Evolutionary conservation across 2,888 invertebrate species (phyloP).

Genomic region (Eustalomyia histrio): DNA sequence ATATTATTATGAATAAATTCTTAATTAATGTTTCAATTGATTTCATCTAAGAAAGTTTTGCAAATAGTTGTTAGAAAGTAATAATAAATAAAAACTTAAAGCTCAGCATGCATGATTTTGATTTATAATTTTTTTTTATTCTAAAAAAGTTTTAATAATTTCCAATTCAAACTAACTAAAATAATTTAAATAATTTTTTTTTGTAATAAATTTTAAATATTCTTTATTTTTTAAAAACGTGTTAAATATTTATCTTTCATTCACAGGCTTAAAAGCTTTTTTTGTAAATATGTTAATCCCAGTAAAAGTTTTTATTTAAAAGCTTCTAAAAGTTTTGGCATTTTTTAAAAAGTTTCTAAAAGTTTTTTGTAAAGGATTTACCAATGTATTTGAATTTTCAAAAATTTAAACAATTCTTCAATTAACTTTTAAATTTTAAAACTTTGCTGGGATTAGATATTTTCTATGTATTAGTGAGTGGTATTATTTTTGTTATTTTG

Average conservation of each 20-base stretch:
- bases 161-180: conserved; percentile 55
- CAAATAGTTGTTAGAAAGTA: conserved; percentile 27
- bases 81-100: conserved; percentile 31
- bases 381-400: no score
- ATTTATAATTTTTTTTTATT: conserved; percentile 27
- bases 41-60: conserved; percentile 47
- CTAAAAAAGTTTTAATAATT: conserved; percentile 20
- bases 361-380: no score
- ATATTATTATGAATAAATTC: conserved; percentile 26
- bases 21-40: conserved; percentile 21
- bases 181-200: conserved; percentile 27
- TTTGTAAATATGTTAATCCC: not conserved
- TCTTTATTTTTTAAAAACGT: conserved; percentile 2
- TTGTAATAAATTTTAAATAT: not conserved
- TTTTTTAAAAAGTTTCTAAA: no score
- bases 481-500: conserved; percentile 9
- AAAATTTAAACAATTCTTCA: no score
- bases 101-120: conserved; percentile 57
- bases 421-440: not conserved
- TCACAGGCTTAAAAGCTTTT: conserved; percentile 54
- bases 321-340: not conserved
- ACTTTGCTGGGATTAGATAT: not conserved
- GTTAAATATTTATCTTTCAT: conserved; percentile 21
- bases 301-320: not conserved
- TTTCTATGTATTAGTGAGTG: not conserved